Base-by-base conservation (phyloP, 2,888 invertebrate species). In the Muscina levida region DNA sequence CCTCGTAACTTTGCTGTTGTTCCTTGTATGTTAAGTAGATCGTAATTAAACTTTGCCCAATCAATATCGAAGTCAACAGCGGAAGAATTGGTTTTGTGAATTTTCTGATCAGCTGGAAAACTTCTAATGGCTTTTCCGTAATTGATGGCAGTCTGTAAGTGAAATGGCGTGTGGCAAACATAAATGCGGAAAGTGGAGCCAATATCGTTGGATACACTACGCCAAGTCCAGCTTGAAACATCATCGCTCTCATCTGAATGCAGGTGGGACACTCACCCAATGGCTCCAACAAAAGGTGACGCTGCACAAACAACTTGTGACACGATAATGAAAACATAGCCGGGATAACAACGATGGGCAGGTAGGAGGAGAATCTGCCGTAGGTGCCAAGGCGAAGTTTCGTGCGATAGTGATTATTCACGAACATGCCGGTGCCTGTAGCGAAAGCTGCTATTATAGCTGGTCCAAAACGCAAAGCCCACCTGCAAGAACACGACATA, bases 121-220 rank as follows among this genome's bases (percentile, higher is more conserved):
- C 89, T 72, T 92, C 92, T 84, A 88, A 90, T 0, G 93, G 92
- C 11, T 93, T 92, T 68, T 92, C 91, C 0, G 87, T 90, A n/a
- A 94, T 86, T n/a, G 92, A 91, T 2, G 95, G 95, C 22, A 95
- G 83, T 82, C 93, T 91, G 83, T 91, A 93, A 3, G 95, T 95
- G 62, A 89, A 91, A 87, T 93, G 93, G 77, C 93, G 91, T 66
- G 92, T 91, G 31, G 94, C 94, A 82, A 94, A 91, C 91, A 93
- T 91, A 84, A 94, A 91, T 70, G 92, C 91, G 51, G 93, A 90
- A 0, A 93, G 74, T 6, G 95, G 94, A 1, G 92, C 92, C 56
- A 95, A 84, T 0, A 94, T 44, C 83, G 93, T 86, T 0, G 96
- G 95, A 86, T 95, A 93, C 2, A 91, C 83, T 0, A 92, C 85